A percentile compares a stretch with the other conserved stretches of the same genome.
These are phyloP conservation scores for Imbricaverruca yamaguchii DNA, from an alignment of 2,888 invertebrate species.

Conservation along the genomic window DNA sequence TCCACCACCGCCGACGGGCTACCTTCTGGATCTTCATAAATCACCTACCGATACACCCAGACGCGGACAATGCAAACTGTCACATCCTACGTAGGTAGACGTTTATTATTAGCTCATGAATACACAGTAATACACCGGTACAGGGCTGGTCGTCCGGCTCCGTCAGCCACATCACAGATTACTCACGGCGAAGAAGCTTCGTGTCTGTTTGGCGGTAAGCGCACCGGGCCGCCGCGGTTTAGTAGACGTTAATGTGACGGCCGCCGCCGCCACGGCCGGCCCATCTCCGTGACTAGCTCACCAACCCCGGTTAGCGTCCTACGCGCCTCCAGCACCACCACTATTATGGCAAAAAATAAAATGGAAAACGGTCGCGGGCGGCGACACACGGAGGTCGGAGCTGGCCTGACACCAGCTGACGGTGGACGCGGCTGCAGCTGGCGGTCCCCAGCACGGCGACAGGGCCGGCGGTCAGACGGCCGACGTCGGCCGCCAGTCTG, in stretches of 20 bases:
- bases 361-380: neutral
- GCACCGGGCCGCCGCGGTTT: conserved; percentile 5
- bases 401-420: neutral
- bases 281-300: neutral
- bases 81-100: neutral
- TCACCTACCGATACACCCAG: no score
- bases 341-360: conserved; percentile 20
- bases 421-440: no score
- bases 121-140: conserved; percentile 2
- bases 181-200: conserved; percentile 2
- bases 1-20: no score
- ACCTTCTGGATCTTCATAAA: no score
- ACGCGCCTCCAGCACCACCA: neutral
- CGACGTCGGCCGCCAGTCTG: no score
- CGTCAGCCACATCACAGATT: conserved; percentile 10
- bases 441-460: neutral
- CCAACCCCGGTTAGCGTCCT: conserved; percentile 3
- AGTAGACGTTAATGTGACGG: conserved; percentile 1
- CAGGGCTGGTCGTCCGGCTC: neutral
- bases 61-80: no score
- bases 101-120: conserved; percentile 13
- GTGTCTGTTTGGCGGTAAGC: neutral
- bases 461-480: no score
- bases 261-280: neutral
- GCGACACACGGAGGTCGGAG: neutral